These are phyloP conservation scores for Eumaeus atala DNA, from an alignment of 1,140 invertebrate species.

Conservation along the genomic window DNA sequence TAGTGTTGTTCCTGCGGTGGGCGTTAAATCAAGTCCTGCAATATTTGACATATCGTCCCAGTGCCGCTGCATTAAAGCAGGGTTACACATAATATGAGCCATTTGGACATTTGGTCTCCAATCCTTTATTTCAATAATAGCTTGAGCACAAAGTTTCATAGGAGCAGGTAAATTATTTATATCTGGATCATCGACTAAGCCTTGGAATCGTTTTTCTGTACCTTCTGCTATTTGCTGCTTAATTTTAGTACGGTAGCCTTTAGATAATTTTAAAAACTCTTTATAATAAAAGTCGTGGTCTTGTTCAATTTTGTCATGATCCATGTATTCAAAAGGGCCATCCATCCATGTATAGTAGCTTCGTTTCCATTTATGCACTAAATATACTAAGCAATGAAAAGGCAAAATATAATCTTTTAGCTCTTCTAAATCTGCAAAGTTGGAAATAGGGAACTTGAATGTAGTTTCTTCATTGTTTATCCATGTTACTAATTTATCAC, in stretches of 20 bases:
- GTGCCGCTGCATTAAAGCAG: constrained; percentile 88
- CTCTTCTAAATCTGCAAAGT: constrained; percentile 84
- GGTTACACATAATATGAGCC: constrained; percentile 90
- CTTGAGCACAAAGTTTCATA: constrained; percentile 82
- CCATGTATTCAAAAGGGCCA: constrained; percentile 90
- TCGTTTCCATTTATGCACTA: constrained; percentile 82
- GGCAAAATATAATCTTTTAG: constrained; percentile 81
- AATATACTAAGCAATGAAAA: constrained; percentile 79
- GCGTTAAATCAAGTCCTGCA: constrained; percentile 88
- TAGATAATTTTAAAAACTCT: constrained; percentile 85
- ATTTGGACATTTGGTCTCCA: constrained; percentile 88
- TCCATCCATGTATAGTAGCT: constrained; percentile 91
- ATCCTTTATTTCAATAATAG: constrained; percentile 83
- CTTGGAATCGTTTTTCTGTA: constrained; percentile 78
- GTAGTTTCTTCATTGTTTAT: constrained; percentile 92
- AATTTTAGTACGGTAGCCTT: constrained; percentile 86
- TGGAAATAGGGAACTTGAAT: constrained; percentile 85
- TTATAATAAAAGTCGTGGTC: constrained; percentile 83
- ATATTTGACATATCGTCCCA: constrained; percentile 93
- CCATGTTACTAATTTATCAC: constrained; percentile 84
- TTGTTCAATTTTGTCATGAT: constrained; percentile 81
- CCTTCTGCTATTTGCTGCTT: constrained; percentile 83
- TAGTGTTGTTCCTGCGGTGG: constrained; percentile 89
- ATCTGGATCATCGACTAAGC: constrained; percentile 85
- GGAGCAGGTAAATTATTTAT: constrained; percentile 84